Conservation (phyloP, 1,140 invertebrate species). For the Saccostrea echinata region DNA sequence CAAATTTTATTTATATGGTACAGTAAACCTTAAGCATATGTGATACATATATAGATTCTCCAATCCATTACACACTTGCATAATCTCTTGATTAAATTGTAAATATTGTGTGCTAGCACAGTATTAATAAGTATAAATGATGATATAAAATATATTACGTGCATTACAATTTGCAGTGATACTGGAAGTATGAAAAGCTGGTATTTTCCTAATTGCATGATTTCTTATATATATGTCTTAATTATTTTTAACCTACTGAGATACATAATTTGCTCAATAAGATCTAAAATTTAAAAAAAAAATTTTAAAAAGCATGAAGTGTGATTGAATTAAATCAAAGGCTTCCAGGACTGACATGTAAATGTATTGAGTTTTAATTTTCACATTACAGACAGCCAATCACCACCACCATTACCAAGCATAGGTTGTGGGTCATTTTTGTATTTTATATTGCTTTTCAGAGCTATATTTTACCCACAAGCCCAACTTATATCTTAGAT, state of each 20-base stretch:
- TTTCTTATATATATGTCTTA: not conserved
- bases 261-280: not conserved
- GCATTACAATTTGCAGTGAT: not conserved
- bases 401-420: conserved; percentile 4
- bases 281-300: not conserved
- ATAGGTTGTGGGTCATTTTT: conserved; percentile 15
- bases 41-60: too few species aligned
- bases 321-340: not conserved
- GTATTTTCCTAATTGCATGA: not conserved
- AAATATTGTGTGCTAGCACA: too few species aligned
- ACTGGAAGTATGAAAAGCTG: not conserved
- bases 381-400: conserved; percentile 26
- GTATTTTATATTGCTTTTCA: not conserved
- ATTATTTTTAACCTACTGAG: not conserved
- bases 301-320: not conserved
- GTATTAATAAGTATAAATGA: too few species aligned
- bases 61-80: too few species aligned
- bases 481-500: not conserved
- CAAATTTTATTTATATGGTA: too few species aligned
- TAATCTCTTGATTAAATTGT: too few species aligned
- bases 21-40: too few species aligned
- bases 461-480: not conserved
- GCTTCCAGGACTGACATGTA: not conserved
- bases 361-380: not conserved
- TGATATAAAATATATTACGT: not conserved